Evolutionary conservation across 2,113 vertebrate genomes (phyloP), one percentile per base, ranked within the genome.

Genomic region (Apteryx owenii): DNA sequence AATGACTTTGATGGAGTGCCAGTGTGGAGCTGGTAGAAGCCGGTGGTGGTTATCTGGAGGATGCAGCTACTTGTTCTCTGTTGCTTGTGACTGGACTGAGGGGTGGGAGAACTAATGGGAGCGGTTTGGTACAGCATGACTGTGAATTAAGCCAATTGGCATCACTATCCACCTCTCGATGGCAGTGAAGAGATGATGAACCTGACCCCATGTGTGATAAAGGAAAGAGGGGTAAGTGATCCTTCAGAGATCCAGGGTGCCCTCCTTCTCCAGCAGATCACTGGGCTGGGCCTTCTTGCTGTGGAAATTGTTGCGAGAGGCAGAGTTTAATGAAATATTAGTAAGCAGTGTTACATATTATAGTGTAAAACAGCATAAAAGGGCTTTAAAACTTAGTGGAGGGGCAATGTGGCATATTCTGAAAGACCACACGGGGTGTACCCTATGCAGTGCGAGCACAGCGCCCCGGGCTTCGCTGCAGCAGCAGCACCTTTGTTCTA

Each of bases 401-500:
- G 7, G 17, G 46, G 38, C 26, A 54, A 1, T 10, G 28, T 44
- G 54, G 29, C 25, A 4, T 66, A 14, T 62, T 54, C 50, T 88
- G 60, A 81, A 95, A 66, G 29, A 53, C 29, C 23, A 31, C 17
- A 6, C 22, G 25, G 25, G 38, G 36, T 22, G 13, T 3, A 58
- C 23, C 21, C 62, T 22, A 9, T 48, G 22, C 29, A 76, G 11
- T 2, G 1, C 12, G 60, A 65, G 38, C 16, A 16, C 0, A 1
- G 14, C 48, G 51, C 51, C 29, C 54, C 20, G 2, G 12, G 54
- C 8, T 31, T 46, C 38, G 7, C 33, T 60, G 62, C 29, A 79
- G 44, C 19, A 69, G 28, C 4, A 44, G 15, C 28, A 36, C 53
- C 31, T 69, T 44, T 38, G 16, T 70, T 75, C 36, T 77, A 40